Evolutionary conservation across 2,888 invertebrate species (phyloP).

Genomic region (Stomorhina lunata): DNA sequence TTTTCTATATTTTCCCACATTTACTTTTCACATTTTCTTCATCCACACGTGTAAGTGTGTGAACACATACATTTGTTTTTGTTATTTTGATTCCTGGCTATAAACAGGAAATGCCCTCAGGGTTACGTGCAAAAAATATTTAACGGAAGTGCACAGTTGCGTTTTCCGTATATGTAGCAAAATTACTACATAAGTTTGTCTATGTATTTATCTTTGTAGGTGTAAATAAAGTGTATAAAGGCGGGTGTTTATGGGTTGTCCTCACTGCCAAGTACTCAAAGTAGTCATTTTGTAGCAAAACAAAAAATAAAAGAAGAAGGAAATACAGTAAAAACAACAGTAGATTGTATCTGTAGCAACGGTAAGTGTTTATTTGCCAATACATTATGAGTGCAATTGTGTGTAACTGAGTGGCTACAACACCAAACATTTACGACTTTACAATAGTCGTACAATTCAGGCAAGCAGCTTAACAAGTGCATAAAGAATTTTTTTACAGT

Average conservation of each 20-base stretch:
- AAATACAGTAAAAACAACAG: neutral
- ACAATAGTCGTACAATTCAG: too few species aligned
- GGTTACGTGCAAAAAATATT: constrained; percentile 58
- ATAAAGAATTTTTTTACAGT: too few species aligned
- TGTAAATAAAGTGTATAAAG: constrained; percentile 27
- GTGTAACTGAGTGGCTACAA: constrained; percentile 60
- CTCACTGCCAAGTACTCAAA: neutral
- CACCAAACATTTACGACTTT: too few species aligned
- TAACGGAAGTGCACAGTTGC: constrained; percentile 65
- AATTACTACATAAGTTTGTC: neutral
- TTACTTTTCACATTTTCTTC: neutral
- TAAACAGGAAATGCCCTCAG: constrained; percentile 64
- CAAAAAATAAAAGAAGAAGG: too few species aligned
- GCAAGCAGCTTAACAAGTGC: constrained; percentile 10
- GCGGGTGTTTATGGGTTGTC: neutral
- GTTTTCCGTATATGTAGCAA: constrained; percentile 32
- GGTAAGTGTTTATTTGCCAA: constrained; percentile 60
- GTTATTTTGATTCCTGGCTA: constrained; percentile 56
- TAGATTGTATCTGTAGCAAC: constrained; percentile 11
- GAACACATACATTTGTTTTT: constrained; percentile 18
- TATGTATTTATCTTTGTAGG: neutral
- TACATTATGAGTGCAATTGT: constrained; percentile 63
- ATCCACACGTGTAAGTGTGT: neutral
- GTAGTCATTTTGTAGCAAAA: constrained; percentile 1
- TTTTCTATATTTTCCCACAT: neutral